Evolutionary conservation across 2,888 invertebrate genomes (phyloP).

Genomic region (Platycheirus rosarum): DNA sequence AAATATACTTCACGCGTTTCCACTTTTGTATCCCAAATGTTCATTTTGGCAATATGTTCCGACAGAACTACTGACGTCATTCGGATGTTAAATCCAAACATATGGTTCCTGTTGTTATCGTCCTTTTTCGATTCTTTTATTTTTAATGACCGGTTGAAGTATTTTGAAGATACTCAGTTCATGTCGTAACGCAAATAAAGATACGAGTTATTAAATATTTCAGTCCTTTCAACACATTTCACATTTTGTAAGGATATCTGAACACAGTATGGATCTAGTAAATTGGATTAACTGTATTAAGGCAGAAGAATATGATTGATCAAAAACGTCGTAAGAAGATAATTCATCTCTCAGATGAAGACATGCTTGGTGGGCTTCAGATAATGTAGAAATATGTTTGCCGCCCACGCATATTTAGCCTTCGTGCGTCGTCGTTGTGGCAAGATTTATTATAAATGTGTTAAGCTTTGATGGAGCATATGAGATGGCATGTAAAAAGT

Average conservation of each 20-base stretch:
- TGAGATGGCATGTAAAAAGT: constrained; percentile 6
- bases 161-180: background rate
- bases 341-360: constrained; percentile 33
- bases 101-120: constrained; percentile 38
- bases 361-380: constrained; percentile 4
- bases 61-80: constrained; percentile 54
- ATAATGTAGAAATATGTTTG: background rate
- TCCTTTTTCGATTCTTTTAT: background rate
- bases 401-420: background rate
- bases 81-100: constrained; percentile 28
- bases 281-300: constrained; percentile 55
- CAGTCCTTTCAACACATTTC: constrained; percentile 7
- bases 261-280: constrained; percentile 3
- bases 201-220: constrained; percentile 1
- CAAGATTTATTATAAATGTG: constrained; percentile 37
- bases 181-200: constrained; percentile 9
- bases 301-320: constrained; percentile 50
- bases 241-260: too few relatives aligned
- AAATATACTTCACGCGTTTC: constrained; percentile 9
- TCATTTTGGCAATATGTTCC: constrained; percentile 31
- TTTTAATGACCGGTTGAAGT: background rate
- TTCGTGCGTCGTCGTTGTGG: background rate
- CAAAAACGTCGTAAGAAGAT: constrained; percentile 36
- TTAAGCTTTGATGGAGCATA: constrained; percentile 22
- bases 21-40: background rate